Percentiles rank a stretch among this genome's conserved stretches.
phyloP scores from a whole-genome alignment of 2,113 vertebrate species.

The Zonotrichia leucophrys region DNA sequence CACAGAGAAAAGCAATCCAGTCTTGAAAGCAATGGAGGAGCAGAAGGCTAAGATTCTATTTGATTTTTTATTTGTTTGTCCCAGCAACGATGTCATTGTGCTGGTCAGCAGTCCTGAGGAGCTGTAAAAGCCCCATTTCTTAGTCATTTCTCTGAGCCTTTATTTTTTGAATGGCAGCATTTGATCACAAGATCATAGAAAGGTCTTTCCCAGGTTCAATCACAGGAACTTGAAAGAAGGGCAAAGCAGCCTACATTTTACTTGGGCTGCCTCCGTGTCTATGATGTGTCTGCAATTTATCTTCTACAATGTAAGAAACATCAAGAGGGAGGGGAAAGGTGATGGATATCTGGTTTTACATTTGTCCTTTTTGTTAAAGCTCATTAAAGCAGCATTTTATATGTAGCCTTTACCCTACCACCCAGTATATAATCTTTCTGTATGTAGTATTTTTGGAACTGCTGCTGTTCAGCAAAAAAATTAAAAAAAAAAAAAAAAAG shows the following conservation, averaged over 20 bases:
- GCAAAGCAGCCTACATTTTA: conserved; percentile 10
- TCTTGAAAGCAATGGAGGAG: neutral
- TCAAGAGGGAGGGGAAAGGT: conserved; percentile 33
- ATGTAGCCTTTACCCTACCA: neutral
- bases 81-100: neutral
- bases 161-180: conserved; percentile 28
- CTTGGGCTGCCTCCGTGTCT: neutral
- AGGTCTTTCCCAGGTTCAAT: conserved; percentile 36
- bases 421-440: neutral
- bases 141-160: neutral
- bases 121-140: neutral
- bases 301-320: neutral
- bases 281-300: conserved; percentile 16
- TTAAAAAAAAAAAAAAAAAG: neutral
- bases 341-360: neutral
- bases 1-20: neutral
- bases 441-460: neutral
- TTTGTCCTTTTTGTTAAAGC: conserved; percentile 18
- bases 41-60: neutral
- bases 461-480: neutral
- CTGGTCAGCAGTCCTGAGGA: neutral
- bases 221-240: conserved; percentile 23
- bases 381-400: conserved; percentile 23
- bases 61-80: neutral
- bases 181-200: conserved; percentile 50